Evolutionary conservation across 2,113 vertebrate genomes (phyloP), one percentile per base, ranked within the genome.

Genomic region (Nothocercus julius): DNA sequence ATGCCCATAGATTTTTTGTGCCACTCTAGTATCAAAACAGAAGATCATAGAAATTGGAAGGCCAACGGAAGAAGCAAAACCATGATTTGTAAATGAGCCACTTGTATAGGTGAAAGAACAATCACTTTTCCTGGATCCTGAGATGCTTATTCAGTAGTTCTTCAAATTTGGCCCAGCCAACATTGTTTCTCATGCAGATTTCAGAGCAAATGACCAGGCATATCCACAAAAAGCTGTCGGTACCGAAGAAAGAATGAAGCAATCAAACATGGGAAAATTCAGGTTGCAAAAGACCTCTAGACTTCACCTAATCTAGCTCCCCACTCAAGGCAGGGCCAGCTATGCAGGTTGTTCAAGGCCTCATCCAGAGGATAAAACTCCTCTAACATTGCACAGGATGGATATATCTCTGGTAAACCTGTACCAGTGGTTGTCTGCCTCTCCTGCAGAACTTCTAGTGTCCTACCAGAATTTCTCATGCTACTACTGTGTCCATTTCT

Each of bases 341-440:
- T n/a, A 17, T 8, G 6, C 1, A 1, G n/a, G 28, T 47, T 69
- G 47, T 16, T 80, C 15, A n/a, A 32, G 7, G 11, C 10, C 4
- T 84, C n/a, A 27, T 21, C 30, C 25, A 62, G 9, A 21, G 21
- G 51, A 54, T 36, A 36, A 36, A 36, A 36, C 36, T 36, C 36
- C 8, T 36, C 36, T 36, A 36, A 36, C 7, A 18, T 79, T 44
- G 90, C 66, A 42, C 47, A 82, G 24, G 53, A 61, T 38, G 40
- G 16, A 63, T 14, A 64, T 82, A 56, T 51, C 20, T 54, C 32
- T 74, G 64, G n/a, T 56, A 49, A 75, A 27, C 21, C 30, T 75
- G 20, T 36, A 81, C 20, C 64, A 63, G 20, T 7, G 2, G 34
- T 90, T 62, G 12, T 16, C 30, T 58, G 13, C 40, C 27, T 22